Base-by-base conservation (phyloP, 2,888 invertebrate genomes). In the Dasysyrphus albostriatus region DNA sequence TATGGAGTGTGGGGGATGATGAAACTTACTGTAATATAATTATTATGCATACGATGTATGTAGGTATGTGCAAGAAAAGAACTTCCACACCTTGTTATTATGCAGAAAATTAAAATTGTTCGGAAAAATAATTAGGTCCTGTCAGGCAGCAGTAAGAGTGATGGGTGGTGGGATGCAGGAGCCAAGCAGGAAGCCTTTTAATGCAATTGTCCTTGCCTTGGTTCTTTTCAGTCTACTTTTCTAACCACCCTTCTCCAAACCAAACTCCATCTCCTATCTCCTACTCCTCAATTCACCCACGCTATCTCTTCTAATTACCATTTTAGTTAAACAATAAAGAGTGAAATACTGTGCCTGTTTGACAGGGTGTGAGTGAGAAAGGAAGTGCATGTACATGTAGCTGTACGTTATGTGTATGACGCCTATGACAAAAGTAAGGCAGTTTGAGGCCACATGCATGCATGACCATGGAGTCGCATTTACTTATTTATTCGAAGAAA, bases 81-180 rank as follows among this genome's bases (percentile, higher is more conserved):
- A 76, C 70, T 70, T 83, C 75, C 87, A 83, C 87, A 87, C 87
- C 87, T 83, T 83, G 83, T 83, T 87, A 83, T 87, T 87, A 87
- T 83, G 87, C 83, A 87, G 78, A 87, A 87, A 87, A 87, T 83
- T 87, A 87, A 87, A 87, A 83, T 79, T 83, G 74, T 83, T 87
- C 83, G 79, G 83, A 65, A 78, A 83, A 87, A 87, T 87, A 87
- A 87, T 83, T 87, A 87, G 87, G 74, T 79, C 83, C 70, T 83
- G 42, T 42, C 49, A 39, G 34, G 63, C 49, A 29, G 47, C 16
- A 67, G 67, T 37, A 67, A n/a, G 61, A 39, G 56, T 39, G 12
- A 29, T 47, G n/a, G 19, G 5, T 16, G 24, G 58, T 39, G 9
- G 32, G 9, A 44, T 16, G 39, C 8, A n/a, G 7, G 39, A 37